Evolutionary conservation across 2,888 invertebrate species (phyloP).

Genomic region (Acrobasis consociella): DNA sequence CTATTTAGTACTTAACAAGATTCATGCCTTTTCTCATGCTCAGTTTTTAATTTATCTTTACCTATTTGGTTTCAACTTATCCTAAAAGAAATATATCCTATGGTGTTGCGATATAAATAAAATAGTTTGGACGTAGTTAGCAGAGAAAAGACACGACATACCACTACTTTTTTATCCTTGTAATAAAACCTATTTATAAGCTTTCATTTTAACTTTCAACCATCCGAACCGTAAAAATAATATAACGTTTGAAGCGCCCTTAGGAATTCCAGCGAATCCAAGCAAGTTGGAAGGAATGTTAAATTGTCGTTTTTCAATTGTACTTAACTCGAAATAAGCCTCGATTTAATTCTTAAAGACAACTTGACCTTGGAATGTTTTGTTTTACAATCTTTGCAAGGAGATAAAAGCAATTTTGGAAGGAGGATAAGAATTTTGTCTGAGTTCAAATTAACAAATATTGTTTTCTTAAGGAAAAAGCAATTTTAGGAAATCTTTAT

Average conservation of each 20-base stretch:
- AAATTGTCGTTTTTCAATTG: conserved; percentile 18
- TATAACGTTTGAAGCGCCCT: conserved; percentile 15
- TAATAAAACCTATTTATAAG: neutral
- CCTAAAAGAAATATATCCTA: too few relatives aligned
- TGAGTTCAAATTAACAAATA: too few relatives aligned
- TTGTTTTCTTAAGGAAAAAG: too few relatives aligned
- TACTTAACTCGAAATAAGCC: neutral
- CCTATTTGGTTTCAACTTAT: too few relatives aligned
- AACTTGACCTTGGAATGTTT: neutral
- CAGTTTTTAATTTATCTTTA: too few relatives aligned
- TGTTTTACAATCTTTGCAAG: conserved; percentile 6
- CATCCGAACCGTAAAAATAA: conserved; percentile 12
- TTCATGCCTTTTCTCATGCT: too few relatives aligned
- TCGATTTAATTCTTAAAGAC: conserved; percentile 5
- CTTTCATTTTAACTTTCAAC: conserved; percentile 9
- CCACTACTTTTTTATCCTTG: too few relatives aligned
- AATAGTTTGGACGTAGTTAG: too few relatives aligned
- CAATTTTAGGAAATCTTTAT: too few relatives aligned
- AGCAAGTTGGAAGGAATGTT: conserved; percentile 9
- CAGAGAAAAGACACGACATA: too few relatives aligned
- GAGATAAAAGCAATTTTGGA: neutral
- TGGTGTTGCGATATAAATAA: too few relatives aligned
- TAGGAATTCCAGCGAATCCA: neutral
- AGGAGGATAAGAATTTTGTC: neutral
- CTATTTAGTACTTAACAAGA: too few relatives aligned